Evolutionary conservation across 2,113 vertebrate genomes (phyloP).

Genomic region (Bothrops jararaca): DNA sequence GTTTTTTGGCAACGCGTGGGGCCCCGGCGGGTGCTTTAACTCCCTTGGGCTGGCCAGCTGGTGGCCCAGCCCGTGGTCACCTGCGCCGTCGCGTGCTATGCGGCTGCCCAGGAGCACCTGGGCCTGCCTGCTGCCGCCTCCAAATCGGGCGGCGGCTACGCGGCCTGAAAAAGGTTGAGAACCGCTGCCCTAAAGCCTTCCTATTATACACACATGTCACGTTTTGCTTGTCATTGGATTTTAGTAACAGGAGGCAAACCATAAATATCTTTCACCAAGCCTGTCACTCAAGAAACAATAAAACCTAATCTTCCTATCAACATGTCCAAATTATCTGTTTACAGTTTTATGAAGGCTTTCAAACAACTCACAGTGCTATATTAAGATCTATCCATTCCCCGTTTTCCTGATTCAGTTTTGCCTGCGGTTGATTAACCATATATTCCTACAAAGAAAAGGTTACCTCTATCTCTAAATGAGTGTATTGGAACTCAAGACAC

Average conservation of each 20-base stretch:
- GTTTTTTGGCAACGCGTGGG: no score
- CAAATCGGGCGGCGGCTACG: no score
- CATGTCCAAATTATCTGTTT: conserved; percentile 58
- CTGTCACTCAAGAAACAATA: conserved; percentile 67
- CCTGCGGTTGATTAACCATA: background rate
- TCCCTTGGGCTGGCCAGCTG: no score
- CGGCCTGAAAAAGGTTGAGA: no score
- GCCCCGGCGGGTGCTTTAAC: no score
- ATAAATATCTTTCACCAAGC: conserved; percentile 59
- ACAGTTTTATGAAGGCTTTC: conserved; percentile 59
- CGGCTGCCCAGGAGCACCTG: no score
- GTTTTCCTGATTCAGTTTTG: background rate
- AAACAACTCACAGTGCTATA: conserved; percentile 31
- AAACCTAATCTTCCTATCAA: conserved; percentile 54
- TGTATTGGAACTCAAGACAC: background rate
- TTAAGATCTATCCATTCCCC: conserved; percentile 17
- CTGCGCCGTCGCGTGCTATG: no score
- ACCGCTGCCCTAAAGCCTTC: conserved; percentile 30
- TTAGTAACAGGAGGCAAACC: conserved; percentile 53
- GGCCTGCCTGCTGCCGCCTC: no score
- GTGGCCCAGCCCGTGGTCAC: no score
- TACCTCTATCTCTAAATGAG: conserved; percentile 2
- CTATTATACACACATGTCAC: conserved; percentile 54
- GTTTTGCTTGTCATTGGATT: conserved; percentile 63
- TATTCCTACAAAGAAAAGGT: background rate